These are phyloP conservation scores for Zeus faber DNA, from an alignment of 2,113 vertebrate genomes.

Conservation along the genomic window DNA sequence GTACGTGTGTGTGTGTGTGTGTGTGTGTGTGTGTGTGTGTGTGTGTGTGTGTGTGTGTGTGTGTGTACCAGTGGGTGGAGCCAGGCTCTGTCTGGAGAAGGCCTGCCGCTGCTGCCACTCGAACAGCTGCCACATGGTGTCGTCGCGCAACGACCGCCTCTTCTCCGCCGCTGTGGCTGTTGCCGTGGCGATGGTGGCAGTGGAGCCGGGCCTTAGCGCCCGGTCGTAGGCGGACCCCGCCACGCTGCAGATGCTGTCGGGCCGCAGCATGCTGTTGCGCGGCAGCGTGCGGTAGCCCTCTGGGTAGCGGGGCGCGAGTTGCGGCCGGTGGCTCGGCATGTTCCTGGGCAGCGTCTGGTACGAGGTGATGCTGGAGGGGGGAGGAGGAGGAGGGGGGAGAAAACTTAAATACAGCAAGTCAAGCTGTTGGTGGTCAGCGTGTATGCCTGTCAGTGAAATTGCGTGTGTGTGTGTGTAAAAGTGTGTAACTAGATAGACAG, in stretches of 20 bases:
- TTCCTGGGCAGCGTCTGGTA: conserved; percentile 96
- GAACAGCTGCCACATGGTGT: conserved; percentile 96
- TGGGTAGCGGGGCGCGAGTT: conserved; percentile 79
- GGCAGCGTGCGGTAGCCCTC: conserved; percentile 94
- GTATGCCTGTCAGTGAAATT: no score
- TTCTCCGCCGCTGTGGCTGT: conserved; percentile 66
- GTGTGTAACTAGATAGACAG: no score
- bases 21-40: background rate
- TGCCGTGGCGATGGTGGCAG: no score
- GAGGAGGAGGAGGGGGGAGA: conserved; percentile 1
- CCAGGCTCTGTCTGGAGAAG: conserved; percentile 78
- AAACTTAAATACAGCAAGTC: no score
- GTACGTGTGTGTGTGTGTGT: background rate
- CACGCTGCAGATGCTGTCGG: conserved; percentile 82
- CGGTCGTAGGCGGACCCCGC: conserved; percentile 71
- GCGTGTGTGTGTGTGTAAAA: no score
- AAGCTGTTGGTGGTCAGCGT: no score
- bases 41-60: background rate
- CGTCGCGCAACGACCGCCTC: conserved; percentile 83
- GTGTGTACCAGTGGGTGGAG: conserved; percentile 60
- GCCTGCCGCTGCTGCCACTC: conserved; percentile 97
- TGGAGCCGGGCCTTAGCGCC: conserved; percentile 33
- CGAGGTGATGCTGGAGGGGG: conserved; percentile 79
- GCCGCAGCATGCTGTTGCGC: conserved; percentile 82
- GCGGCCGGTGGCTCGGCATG: conserved; percentile 92